A percentile compares a stretch with the other conserved stretches of the same genome.
Conservation (phyloP, 30 jellyfish, hydroid and myxozoan species). For the Aurelia aurita region DNA sequence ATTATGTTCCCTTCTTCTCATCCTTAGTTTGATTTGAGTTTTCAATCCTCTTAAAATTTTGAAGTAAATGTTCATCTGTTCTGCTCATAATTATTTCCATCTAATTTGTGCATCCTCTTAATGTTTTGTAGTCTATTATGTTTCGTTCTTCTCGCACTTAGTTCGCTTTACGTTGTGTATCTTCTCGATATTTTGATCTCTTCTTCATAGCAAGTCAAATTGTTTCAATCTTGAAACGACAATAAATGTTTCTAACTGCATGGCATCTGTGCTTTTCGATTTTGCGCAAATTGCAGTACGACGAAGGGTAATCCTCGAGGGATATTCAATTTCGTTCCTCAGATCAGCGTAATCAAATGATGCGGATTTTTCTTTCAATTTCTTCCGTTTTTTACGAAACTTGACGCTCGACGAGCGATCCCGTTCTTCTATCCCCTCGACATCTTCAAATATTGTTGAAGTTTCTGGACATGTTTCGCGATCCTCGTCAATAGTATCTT, state of each 20-base stretch:
- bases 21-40: too few species aligned
- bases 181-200: neutral
- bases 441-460: neutral
- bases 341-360: constrained; percentile 66
- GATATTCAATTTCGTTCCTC: constrained; percentile 43
- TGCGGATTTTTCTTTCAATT: constrained; percentile 45
- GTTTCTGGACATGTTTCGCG: neutral
- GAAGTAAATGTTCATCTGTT: too few species aligned
- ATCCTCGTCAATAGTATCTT: constrained; percentile 11
- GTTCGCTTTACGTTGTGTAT: too few species aligned
- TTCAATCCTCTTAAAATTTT: too few species aligned
- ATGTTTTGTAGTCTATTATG: too few species aligned
- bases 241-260: constrained; percentile 61
- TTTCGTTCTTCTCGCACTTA: too few species aligned
- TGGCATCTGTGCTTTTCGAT: constrained; percentile 59
- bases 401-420: too few species aligned
- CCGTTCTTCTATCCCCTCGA: neutral
- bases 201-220: constrained; percentile 43
- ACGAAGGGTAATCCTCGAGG: constrained; percentile 39
- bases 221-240: constrained; percentile 71
- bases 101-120: too few species aligned
- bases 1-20: too few species aligned
- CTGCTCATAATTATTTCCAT: too few species aligned
- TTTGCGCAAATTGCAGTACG: constrained; percentile 66
- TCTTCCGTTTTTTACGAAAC: constrained; percentile 17